Evolutionary conservation across 2,888 invertebrate genomes (phyloP).

Genomic region (Cryptocephalus moraei): DNA sequence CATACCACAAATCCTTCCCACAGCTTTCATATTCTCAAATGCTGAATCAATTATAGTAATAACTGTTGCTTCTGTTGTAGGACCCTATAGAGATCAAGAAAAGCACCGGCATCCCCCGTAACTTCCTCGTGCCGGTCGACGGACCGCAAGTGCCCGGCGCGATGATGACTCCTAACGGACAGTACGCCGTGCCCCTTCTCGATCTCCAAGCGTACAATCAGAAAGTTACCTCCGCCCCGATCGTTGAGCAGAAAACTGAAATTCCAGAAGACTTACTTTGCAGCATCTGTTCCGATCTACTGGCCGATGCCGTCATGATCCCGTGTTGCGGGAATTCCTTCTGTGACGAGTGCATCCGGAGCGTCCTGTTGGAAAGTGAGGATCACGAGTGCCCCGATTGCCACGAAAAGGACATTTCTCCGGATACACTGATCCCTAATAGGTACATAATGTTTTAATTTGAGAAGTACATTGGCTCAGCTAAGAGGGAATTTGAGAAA

Average conservation of each 20-base stretch:
- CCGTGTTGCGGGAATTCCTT: slow-evolving; percentile 97
- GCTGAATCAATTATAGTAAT: no score
- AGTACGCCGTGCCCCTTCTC: slow-evolving; percentile 79
- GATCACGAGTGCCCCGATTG: slow-evolving; percentile 94
- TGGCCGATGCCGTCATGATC: slow-evolving; percentile 94
- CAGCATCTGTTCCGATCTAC: slow-evolving; percentile 82
- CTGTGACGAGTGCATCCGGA: slow-evolving; percentile 96
- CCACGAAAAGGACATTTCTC: slow-evolving; percentile 84
- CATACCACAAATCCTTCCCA: no score
- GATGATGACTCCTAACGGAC: slow-evolving; percentile 80
- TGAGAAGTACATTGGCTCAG: no score
- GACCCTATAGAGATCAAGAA: slow-evolving; percentile 75
- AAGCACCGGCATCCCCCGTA: slow-evolving; percentile 94
- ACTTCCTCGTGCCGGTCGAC: slow-evolving; percentile 90
- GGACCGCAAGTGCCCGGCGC: slow-evolving; percentile 84
- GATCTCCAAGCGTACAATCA: slow-evolving; percentile 78
- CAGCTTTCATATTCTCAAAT: no score
- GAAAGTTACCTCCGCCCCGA: slow-evolving; percentile 34
- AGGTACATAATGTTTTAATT: slow-evolving; percentile 16
- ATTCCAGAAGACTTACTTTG: slow-evolving; percentile 90
- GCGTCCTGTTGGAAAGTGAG: slow-evolving; percentile 80
- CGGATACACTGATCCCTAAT: slow-evolving; percentile 87
- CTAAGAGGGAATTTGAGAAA: no score
- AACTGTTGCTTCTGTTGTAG: slow-evolving; percentile 27
- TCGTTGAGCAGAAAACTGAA: slow-evolving; percentile 51